Conservation (phyloP, 1,140 invertebrate species). For the Papilio helenus region DNA sequence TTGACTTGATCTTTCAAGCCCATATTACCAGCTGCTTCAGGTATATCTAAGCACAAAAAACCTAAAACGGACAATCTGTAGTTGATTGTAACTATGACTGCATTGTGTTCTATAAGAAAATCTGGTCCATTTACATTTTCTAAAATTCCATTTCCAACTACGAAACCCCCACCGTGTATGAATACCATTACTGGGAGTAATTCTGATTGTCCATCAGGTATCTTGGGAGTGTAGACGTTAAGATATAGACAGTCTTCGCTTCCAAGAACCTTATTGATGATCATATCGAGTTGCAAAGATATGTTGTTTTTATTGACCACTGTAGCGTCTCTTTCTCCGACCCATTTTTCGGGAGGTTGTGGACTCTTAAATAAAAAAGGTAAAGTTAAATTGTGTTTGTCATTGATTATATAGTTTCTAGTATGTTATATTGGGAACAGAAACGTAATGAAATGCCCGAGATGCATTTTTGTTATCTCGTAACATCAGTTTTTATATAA, state of each 20-base stretch:
- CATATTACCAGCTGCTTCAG: constrained; percentile 79
- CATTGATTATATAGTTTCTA: too few relatives aligned
- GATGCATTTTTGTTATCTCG: too few relatives aligned
- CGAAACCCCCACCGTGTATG: constrained; percentile 88
- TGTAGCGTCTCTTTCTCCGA: constrained; percentile 55
- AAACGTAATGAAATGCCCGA: too few relatives aligned
- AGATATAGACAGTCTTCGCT: constrained; percentile 66
- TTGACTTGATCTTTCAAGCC: constrained; percentile 80
- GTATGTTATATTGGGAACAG: too few relatives aligned
- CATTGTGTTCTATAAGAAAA: constrained; percentile 80
- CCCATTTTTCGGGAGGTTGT: constrained; percentile 52
- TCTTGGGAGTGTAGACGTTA: constrained; percentile 54
- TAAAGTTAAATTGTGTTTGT: constrained; percentile 3
- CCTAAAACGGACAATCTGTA: constrained; percentile 84
- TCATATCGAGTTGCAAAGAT: constrained; percentile 43
- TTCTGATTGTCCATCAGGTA: constrained; percentile 34
- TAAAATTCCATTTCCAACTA: constrained; percentile 77
- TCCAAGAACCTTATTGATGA: constrained; percentile 41
- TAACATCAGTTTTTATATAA: too few relatives aligned
- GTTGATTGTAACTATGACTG: constrained; percentile 84
- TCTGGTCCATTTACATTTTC: constrained; percentile 70
- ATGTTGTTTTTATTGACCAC: constrained; percentile 44
- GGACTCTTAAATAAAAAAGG: constrained; percentile 46
- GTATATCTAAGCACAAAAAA: constrained; percentile 73
- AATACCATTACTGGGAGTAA: constrained; percentile 87